Base-by-base conservation (phyloP, 2,113 vertebrate genomes). In the Platysternon megacephalum region DNA sequence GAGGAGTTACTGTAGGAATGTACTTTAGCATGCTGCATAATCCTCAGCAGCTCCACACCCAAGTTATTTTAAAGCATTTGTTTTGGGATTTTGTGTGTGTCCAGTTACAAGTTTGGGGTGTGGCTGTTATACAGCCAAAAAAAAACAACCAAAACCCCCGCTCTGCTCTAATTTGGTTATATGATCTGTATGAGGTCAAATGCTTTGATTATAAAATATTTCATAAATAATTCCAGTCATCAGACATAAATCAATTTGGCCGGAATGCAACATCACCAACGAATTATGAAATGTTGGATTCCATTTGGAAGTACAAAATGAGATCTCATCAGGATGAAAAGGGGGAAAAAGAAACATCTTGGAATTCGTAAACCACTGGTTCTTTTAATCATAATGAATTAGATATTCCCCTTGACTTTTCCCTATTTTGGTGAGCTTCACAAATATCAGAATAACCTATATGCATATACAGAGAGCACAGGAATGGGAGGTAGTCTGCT, bases 61-160 rank as follows among this genome's bases (percentile, higher is more conserved):
- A 84, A 85, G 82, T 46, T 93, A 78, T 91, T 52, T 84, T 95
- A 93, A 96, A 95, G 89, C 79, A 49, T 83, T 94, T 93, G 21
- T 93, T 95, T 94, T 58, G 24, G 56, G 26, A 29, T 58, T 58
- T 28, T 58, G 29, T 58, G 49, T 29, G 26, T 29, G 10, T 86
- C 86, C 91, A 35, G 0, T 0, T 2, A 44, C 0, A 2, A 32
- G 53, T 89, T 79, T 79, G 19, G n/a, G 68, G 56, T 35, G 84
- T 21, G 4, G 16, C 48, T 82, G 24, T 88, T 92, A 82, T 44
- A 32, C 22, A 68, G 48, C 24, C 13, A 56, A 87, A 61, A 0
- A 52, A 82, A 46, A 86, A 44, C 5, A 44, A 44, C 6, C 2
- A 44, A 44, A 44, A 44, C 5, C 44, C 90, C 93, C 83, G 80